A percentile compares a stretch with the other conserved stretches of the same genome.
phyloP scores from a whole-genome alignment of 2,113 vertebrate species.

The Pogona vitticeps region DNA sequence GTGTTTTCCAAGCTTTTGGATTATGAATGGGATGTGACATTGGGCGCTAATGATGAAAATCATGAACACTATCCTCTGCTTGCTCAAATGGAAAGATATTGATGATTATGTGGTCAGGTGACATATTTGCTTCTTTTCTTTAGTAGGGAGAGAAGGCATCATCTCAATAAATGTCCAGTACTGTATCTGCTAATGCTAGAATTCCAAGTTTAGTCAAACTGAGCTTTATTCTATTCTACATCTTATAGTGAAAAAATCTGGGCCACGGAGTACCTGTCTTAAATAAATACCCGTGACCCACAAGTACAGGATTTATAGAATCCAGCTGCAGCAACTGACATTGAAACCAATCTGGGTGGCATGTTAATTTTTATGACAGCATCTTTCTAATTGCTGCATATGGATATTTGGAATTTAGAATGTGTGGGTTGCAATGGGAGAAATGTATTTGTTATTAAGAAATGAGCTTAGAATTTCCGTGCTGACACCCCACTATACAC shows the following conservation, averaged over 20 bases:
- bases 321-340: rapidly evolving
- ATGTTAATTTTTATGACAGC: background rate
- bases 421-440: background rate
- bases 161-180: constrained; percentile 26
- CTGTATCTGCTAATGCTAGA: constrained; percentile 28
- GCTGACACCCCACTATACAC: background rate
- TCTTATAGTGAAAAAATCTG: rapidly evolving
- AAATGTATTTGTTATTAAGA: background rate
- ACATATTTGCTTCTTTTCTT: constrained; percentile 58
- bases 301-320: rapidly evolving
- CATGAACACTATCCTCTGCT: too few relatives aligned
- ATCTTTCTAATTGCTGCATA: background rate
- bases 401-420: background rate
- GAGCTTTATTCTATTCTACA: background rate
- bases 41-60: too few relatives aligned
- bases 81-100: too few relatives aligned
- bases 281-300: background rate
- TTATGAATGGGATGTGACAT: too few relatives aligned
- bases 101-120: background rate
- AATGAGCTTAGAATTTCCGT: background rate
- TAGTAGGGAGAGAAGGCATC: background rate
- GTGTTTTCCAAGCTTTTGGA: too few relatives aligned
- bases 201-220: background rate
- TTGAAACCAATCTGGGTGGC: background rate
- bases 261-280: constrained; percentile 11